Conservation (phyloP, 2,797 vertebrate species). For the Sebastes kiyomatsui region DNA sequence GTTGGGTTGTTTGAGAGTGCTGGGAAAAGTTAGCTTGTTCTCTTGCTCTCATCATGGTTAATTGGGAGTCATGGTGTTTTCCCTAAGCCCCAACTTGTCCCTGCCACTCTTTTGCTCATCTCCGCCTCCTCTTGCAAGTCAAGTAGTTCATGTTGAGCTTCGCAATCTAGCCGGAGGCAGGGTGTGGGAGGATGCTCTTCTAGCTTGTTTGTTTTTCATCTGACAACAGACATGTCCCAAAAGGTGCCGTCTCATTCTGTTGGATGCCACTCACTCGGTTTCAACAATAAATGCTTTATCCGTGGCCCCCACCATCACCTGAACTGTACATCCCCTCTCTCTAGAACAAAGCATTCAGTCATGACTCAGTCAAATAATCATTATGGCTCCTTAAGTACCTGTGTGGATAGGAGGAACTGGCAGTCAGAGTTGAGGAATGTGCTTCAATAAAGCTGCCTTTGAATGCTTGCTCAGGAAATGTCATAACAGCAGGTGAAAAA, state of each 20-base stretch:
- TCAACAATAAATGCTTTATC: conserved; percentile 72
- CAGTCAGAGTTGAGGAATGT: conserved; percentile 76
- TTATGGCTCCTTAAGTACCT: conserved; percentile 74
- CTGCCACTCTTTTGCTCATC: conserved; percentile 26
- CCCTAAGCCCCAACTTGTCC: conserved; percentile 34
- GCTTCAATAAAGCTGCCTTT: conserved; percentile 77
- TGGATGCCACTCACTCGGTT: conserved; percentile 32
- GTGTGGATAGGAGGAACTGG: conserved; percentile 73
- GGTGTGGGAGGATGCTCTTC: conserved; percentile 19
- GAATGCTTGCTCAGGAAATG: conserved; percentile 73
- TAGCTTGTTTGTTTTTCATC: conserved; percentile 68
- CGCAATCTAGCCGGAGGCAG: conserved; percentile 37
- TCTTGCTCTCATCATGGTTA: background rate
- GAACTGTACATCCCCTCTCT: conserved; percentile 67
- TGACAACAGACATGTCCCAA: conserved; percentile 42
- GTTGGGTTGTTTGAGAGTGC: background rate
- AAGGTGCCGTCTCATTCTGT: conserved; percentile 63
- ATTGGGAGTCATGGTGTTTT: conserved; percentile 11
- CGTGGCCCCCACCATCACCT: conserved; percentile 41
- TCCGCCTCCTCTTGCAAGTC: conserved; percentile 17
- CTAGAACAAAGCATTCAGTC: conserved; percentile 77
- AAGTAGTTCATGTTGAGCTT: conserved; percentile 30
- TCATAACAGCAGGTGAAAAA: conserved; percentile 65
- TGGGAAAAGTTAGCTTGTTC: background rate
- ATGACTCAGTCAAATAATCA: conserved; percentile 80